These are phyloP conservation scores for Orcinus orca DNA, from an alignment of 2,113 vertebrate genomes.

Conservation along the genomic window DNA sequence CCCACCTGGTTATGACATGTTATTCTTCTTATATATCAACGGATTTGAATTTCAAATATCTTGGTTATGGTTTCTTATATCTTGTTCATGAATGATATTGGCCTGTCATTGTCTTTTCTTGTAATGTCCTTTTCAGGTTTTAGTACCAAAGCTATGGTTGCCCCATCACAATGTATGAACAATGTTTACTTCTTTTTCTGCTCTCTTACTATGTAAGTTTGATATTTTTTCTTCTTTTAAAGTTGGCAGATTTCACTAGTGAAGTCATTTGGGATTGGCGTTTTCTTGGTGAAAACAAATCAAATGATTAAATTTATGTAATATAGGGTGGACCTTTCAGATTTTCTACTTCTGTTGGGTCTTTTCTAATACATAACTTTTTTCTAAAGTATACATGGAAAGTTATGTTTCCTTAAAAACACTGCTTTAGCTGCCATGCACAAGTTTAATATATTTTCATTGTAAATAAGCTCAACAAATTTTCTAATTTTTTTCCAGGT, in stretches of 20 bases:
- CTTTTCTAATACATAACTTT: not conserved
- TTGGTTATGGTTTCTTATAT: not conserved
- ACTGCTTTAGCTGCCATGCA: not conserved
- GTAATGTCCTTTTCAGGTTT: not conserved
- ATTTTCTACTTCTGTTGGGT: conserved; percentile 1
- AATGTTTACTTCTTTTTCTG: not conserved
- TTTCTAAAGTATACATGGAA: not conserved
- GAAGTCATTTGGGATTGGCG: not conserved
- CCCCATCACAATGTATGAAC: not conserved
- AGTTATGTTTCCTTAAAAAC: not conserved
- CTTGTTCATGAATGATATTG: not conserved
- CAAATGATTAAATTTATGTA: not conserved
- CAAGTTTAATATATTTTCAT: conserved; percentile 14
- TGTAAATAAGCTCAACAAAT: not conserved
- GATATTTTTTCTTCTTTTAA: not conserved
- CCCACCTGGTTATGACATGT: not conserved
- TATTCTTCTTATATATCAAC: not conserved
- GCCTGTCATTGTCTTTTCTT: not conserved
- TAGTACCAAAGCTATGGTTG: not conserved
- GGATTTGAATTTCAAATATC: conserved; percentile 29
- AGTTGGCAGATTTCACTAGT: not conserved
- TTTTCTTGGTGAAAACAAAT: not conserved
- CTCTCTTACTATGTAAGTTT: not conserved
- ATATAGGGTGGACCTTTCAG: not conserved
- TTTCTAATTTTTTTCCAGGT: not conserved